Base-by-base conservation (phyloP, 2,888 invertebrate species). In the Idaea dimidiata region DNA sequence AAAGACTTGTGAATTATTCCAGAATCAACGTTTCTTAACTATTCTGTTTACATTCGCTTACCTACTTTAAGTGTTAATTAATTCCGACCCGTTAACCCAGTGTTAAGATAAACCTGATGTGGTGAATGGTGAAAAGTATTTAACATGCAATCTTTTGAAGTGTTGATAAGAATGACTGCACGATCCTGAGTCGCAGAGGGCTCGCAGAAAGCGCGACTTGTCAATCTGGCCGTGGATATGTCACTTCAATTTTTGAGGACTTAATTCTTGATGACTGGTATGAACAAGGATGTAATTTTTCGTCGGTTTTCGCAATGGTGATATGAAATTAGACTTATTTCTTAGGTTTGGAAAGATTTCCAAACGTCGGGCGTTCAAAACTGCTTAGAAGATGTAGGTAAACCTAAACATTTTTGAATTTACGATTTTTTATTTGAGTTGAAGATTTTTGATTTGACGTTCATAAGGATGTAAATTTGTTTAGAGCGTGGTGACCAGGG, bases 171-270 rank as follows among this genome's bases (percentile, higher is more conserved):
- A 62, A n/a, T 17, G 63, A 63, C 65, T 43, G 43, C 61, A 16
- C 43, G 56, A 55, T 33, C 33, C 54, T 16, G 57, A 64, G 71
- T 69, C 68, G 66, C 65, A 65, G 62, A 67, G 68, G 71, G 67
- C 68, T 66, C 70, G 43, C 72, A 73, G 71, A 75, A 75, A 75
- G 73, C 72, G 66, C 68, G 67, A 67, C 70, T 72, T 63, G 70
- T 74, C 72, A 73, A 71, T 66, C 73, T 62, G 66, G 63, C 62
- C 65, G 65, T 60, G 64, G 64, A 68, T 24, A 24, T 64, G 60
- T 56, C 56, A 32, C 56, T 24, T 59, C 56, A 63, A 63, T 53
- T 43, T 10, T 59, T 54, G 59, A 59, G 43, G 53, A 61, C 43
- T 7, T 43, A 43, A 43, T 10, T 10, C 43, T 14, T 43, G 24